Base-by-base conservation (phyloP, 2,797 vertebrate species). In the Micropoecilia bifurca region DNA sequence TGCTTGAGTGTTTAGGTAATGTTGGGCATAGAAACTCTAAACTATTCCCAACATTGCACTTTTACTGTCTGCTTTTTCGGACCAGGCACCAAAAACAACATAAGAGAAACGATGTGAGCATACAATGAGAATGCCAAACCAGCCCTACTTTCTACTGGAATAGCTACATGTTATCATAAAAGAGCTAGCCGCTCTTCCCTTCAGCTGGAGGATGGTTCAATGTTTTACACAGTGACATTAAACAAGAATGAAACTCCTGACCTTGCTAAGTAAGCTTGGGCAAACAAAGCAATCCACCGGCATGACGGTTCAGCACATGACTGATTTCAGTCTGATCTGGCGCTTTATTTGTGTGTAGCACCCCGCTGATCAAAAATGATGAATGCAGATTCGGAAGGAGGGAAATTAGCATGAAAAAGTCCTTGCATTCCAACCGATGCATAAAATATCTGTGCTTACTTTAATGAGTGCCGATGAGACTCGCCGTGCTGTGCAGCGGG, bases 371-470 rank as follows among this genome's bases (percentile, higher is more conserved):
- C 86, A 92, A 90, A 93, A 85, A 93, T 91, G 87, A 94, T 92
- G 89, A 93, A 94, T 91, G 90, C 92, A 88, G 50, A 90, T 86
- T 89, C 83, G 73, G 90, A 91, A 85, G 80, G 79, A 89, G 87
- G 82, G 75, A 85, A 93, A 94, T 94, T 93, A 93, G 90, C 94
- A 91, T 91, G 85, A 94, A 93, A 93, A 91, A 85, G 86, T 92
- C 88, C 86, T 90, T 79, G 88, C 92, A 85, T 94, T 95, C 86
- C 83, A 91, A 90, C 85, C 73, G 85, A 91, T 87, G 90, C 92
- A 93, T 92, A 93, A 94, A 92, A 93, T 94, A 92, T 91, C 86
- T 90, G 89, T 91, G 93, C 92, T 95, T 94, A 90, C 89, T 94
- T 89, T 95, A 95, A 95, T 94, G 90, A 94, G 93, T 63, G 69